Evolutionary conservation across 2,113 vertebrate species (phyloP), one percentile per base, ranked within the genome.

Genomic region (Chinchilla lanigera): DNA sequence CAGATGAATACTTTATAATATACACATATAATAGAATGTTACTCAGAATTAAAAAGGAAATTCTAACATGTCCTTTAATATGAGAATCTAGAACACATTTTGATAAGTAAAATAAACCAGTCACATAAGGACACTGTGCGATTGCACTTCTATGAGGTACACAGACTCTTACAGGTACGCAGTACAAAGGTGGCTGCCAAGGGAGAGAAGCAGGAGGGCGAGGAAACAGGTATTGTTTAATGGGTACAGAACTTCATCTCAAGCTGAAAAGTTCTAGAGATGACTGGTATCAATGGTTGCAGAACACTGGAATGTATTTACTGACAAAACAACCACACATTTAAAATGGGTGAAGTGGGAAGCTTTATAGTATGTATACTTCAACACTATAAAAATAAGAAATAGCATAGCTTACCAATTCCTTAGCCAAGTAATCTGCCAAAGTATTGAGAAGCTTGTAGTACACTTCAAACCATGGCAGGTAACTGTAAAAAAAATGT

Each of bases 381-480:
- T 78, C 60, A 94, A n/a, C 26, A 96, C 30, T 81, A 61, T 24
- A 89, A 56, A 84, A 93, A 83, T 30, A 84, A 80, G 2, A 28
- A 91, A 63, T 47, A 73, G 90, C 8, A 77, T 9, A 86, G 33
- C 97, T 99, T 99, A 99, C 99, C 99, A 99, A 99, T 95, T 99
- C 99, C 99, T 99, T 99, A 93, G 98, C 98, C 98, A 99, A 98
- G 98, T 99, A 99, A 98, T 99, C 99, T 98, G 99, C 99, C 98
- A 99, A 98, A 12, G 99, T 99, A 95, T 99, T 99, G 84, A 99
- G 98, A 98, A 99, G 99, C 98, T 99, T 99, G 98, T 99, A 99
- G 98, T 99, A 99, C 6, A 99, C 99, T 93, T 99, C 99, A 98
- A 99, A 99, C 99, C 99, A 99, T 20, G 99, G 99, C 24, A 99